Conservation (phyloP, 2,797 vertebrate genomes). For the Acanthurus leucopareius region DNA sequence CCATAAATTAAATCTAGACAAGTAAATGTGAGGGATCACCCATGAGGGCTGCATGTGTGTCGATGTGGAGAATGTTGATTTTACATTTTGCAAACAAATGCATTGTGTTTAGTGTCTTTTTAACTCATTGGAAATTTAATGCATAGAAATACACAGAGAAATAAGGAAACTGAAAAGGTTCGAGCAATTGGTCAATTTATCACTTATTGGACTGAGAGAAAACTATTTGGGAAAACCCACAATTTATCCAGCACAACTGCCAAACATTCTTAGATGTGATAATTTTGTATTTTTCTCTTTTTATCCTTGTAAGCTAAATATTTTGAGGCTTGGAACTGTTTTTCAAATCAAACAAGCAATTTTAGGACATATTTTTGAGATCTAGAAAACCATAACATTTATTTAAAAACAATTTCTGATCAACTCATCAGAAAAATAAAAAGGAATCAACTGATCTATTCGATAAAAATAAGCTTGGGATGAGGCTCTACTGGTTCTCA, state of each 20-base stretch:
- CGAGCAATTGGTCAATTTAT: neutral
- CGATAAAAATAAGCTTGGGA: neutral
- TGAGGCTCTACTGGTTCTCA: neutral
- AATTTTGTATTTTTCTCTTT: neutral
- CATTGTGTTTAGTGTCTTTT: neutral
- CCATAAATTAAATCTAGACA: conserved; percentile 82
- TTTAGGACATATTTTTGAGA: neutral
- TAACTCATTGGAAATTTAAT: neutral
- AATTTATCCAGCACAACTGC: neutral
- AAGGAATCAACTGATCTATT: neutral
- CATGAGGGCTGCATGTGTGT: conserved; percentile 23
- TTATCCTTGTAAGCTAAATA: neutral
- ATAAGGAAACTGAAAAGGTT: neutral
- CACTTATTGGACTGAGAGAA: too few relatives aligned
- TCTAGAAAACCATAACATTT: neutral
- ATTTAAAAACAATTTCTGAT: neutral
- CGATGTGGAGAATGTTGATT: conserved; percentile 40
- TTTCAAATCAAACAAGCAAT: neutral
- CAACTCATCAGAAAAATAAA: neutral
- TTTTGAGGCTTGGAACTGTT: neutral
- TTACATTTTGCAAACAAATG: conserved; percentile 36
- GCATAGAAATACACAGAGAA: neutral
- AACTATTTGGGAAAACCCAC: neutral
- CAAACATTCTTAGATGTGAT: neutral
- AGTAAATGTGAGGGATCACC: conserved; percentile 62